phyloP scores from a whole-genome alignment of 2,888 invertebrate species.

The Amiota minor region DNA sequence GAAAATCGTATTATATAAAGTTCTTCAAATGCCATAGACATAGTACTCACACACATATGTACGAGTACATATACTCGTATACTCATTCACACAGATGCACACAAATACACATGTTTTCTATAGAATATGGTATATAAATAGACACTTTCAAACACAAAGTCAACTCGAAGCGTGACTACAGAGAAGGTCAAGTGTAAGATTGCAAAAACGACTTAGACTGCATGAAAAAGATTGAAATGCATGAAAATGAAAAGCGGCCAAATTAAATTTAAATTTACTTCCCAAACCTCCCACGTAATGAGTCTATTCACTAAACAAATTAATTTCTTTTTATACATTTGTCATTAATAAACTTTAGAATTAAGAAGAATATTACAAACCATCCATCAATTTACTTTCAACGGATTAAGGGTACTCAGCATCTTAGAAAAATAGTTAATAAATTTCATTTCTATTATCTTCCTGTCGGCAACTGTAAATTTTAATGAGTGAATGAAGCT shows the following conservation, averaged over 20 bases:
- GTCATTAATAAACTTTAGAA: not conserved
- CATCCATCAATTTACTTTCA: not conserved
- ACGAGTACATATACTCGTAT: too few species aligned
- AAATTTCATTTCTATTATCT: not conserved
- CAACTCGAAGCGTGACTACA: not conserved
- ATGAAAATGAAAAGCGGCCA: not conserved
- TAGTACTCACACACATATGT: too few species aligned
- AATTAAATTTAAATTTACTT: not conserved
- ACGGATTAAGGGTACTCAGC: too few species aligned
- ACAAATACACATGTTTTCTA: too few species aligned
- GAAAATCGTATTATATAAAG: not conserved
- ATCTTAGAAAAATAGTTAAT: not conserved
- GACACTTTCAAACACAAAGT: too few species aligned
- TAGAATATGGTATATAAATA: too few species aligned
- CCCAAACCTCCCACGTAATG: too few species aligned
- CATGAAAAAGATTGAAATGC: not conserved
- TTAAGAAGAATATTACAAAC: not conserved
- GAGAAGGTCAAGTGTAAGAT: slow-evolving; percentile 20
- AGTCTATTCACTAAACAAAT: not conserved
- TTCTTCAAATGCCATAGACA: not conserved
- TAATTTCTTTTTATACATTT: not conserved
- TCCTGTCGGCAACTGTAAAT: too few species aligned
- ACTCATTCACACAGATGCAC: too few species aligned
- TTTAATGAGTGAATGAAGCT: too few species aligned
- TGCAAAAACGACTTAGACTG: not conserved